These are phyloP conservation scores for Prinia subflava DNA, from an alignment of 2,113 vertebrate genomes.

Conservation along the genomic window DNA sequence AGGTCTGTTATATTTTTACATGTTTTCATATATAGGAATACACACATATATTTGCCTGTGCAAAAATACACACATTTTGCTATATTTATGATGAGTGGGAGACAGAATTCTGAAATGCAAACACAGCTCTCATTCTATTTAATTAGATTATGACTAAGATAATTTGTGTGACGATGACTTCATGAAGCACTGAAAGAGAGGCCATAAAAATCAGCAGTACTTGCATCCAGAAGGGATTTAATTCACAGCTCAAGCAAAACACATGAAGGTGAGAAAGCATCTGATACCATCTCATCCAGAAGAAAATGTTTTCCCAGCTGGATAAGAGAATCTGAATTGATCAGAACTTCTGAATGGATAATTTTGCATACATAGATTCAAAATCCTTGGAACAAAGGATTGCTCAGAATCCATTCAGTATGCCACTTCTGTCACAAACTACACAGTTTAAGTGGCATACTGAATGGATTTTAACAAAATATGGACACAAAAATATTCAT, in stretches of 20 bases:
- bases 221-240: conserved; percentile 6
- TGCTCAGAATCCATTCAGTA: background rate
- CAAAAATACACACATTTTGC: conserved; percentile 15
- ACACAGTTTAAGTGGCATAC: background rate
- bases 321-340: background rate
- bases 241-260: conserved; percentile 24
- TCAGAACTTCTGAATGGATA: background rate
- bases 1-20: conserved; percentile 9
- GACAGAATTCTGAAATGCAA: conserved; percentile 22
- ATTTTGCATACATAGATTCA: background rate
- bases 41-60: background rate
- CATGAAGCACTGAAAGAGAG: background rate
- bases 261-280: background rate
- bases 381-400: background rate
- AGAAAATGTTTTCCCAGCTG: background rate
- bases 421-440: background rate
- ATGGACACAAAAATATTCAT: background rate
- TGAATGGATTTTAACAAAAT: background rate
- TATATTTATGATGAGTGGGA: conserved; percentile 35
- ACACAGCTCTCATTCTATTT: background rate
- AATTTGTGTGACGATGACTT: conserved; percentile 36
- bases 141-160: conserved; percentile 37
- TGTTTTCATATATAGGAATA: background rate
- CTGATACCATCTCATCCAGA: background rate
- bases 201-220: background rate